Percentiles rank a stretch among this genome's conserved stretches.
Evolutionary conservation across 2,888 invertebrate species (phyloP).

Genomic region (Falcaria lacertinaria): DNA sequence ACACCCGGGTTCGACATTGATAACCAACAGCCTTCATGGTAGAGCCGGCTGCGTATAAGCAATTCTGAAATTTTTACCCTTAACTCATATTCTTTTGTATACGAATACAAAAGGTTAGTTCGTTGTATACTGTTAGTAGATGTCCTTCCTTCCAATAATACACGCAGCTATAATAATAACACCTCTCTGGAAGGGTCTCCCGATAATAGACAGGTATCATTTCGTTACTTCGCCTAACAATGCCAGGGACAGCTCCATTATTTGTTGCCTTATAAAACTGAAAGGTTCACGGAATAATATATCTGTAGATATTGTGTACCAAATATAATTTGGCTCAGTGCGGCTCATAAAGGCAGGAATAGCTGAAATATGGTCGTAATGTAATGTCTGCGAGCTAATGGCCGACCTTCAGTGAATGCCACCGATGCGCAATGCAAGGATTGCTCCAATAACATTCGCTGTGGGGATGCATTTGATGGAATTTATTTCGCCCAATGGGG

Average conservation of each 20-base stretch:
- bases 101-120: too few species aligned
- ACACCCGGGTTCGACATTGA: too few species aligned
- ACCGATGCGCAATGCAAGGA: neutral
- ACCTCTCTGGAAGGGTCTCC: neutral
- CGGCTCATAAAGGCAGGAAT: neutral
- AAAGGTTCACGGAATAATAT: neutral
- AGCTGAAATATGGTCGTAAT: neutral
- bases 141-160: too few species aligned
- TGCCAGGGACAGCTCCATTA: neutral
- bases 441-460: neutral
- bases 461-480: slow-evolving; percentile 1
- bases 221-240: neutral
- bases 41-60: too few species aligned
- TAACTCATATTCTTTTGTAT: too few species aligned
- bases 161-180: neutral
- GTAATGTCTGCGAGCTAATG: neutral
- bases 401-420: neutral
- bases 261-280: neutral
- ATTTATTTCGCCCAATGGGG: neutral
- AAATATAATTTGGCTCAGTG: neutral
- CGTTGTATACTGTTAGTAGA: too few species aligned
- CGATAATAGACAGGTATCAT: neutral
- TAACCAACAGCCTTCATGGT: neutral
- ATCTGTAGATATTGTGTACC: neutral
- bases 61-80: too few species aligned